Base-by-base conservation (phyloP, 2,113 vertebrate genomes). In the Saccopteryx bilineata region DNA sequence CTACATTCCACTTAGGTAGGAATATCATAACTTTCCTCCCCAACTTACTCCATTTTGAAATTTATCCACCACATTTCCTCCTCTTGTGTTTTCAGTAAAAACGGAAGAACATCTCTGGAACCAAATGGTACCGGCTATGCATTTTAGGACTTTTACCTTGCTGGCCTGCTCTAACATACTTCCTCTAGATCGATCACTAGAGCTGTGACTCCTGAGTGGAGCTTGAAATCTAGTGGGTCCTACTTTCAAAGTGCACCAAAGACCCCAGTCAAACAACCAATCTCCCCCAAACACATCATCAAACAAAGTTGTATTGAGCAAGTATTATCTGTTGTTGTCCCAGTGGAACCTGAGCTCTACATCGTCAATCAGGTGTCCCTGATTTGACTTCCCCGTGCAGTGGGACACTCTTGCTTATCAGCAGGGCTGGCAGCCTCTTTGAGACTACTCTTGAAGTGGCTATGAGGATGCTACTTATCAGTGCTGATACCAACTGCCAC, bases 11-110 rank as follows among this genome's bases (percentile, higher is more conserved):
- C 58, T 72, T n/a, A 26, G 28, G 31, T 54, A 14, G 58, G 31
- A 84, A 90, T 93, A 85, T 78, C 48, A n/a, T 60, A 65, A 28
- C 33, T 15, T 85, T 88, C 58, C 31, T 93, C 65, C 54, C 66
- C 63, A 65, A 3, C 5, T 5, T 66, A 21, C 58, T 75, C 48
- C 65, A 56, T 89, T 90, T 82, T 65, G 12, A 72, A 72, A 94
- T 79, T 46, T 54, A 65, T n/a, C 39, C 7, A 63, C 26, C 63
- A 19, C 19, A 28, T 63, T 80, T 60, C 26, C 19, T 71, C 39
- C 21, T 54, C 28, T 54, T 75, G 9, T 50, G 31, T 84, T 88
- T 84, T 46, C 19, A 61, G 50, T 71, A 84, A 78, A 80, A 66
- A 33, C 48, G n/a, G 65, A 60, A 87, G 54, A 82, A 71, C 61